Evolutionary conservation across 1,140 invertebrate species (phyloP).

Genomic region (Drusus annulatus): DNA sequence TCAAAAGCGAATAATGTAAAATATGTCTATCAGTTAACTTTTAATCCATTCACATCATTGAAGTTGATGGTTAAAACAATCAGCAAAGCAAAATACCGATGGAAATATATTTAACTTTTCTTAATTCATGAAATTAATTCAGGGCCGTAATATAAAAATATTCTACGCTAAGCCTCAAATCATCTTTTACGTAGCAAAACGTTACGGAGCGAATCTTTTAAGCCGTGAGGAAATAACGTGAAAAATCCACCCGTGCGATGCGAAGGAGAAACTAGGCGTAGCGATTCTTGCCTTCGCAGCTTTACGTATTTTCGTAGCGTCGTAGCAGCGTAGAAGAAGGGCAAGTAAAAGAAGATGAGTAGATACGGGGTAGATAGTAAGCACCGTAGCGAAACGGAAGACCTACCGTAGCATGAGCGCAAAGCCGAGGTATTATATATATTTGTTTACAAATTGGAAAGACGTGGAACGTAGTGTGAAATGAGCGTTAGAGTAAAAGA

Average conservation of each 20-base stretch:
- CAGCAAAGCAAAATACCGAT: no score
- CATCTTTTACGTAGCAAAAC: not conserved
- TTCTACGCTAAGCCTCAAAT: not conserved
- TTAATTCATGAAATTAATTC: no score
- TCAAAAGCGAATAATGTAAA: no score
- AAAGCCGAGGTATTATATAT: not conserved
- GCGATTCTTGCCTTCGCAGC: not conserved
- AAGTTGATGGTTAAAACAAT: no score
- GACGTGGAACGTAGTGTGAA: not conserved
- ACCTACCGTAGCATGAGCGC: constrained; percentile 9
- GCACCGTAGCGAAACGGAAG: not conserved
- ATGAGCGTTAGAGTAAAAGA: not conserved
- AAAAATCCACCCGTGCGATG: constrained; percentile 7
- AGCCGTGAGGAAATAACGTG: not conserved
- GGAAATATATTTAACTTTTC: no score
- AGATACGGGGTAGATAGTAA: not conserved
- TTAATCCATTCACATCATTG: no score
- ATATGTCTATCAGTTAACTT: no score
- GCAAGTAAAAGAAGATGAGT: no score
- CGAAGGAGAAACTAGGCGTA: not conserved
- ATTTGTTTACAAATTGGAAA: constrained; percentile 19
- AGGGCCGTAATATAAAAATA: no score
- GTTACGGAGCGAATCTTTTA: not conserved
- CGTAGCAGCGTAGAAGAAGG: no score
- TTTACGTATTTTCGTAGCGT: not conserved